Evolutionary conservation across 1,140 invertebrate genomes (phyloP), one percentile per base, ranked within the genome.

Genomic region (Sitophilus oryzae): DNA sequence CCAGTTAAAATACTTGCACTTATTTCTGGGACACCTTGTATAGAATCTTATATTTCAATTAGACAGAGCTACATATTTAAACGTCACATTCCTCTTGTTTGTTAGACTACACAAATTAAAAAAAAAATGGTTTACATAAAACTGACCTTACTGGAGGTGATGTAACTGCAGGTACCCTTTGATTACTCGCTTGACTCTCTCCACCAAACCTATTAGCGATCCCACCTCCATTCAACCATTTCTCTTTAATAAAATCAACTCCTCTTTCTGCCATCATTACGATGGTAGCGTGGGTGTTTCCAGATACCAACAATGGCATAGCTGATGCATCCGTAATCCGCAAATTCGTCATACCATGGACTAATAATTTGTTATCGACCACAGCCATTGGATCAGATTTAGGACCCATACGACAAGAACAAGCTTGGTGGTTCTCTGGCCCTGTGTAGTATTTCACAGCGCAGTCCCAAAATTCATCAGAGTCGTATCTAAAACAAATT

Each of bases 231-330:
- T 36, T 25, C 20, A 56, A 25, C 56, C 57, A 88, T 30, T 79
- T 75, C 52, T 77, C 76, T 64, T 86, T 88, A 57, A 91, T 84
- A 61, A 90, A 79, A 67, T 91, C 87, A 0, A 87, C 81, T 1
- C 82, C 87, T 55, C 85, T 81, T 65, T 93, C 89, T 0, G 82
- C 89, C 30, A 93, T 86, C 88, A 93, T 91, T 23, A 91, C 84
- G 15, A 79, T 76, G 0, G 89, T 85, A 3, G 88, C 87, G 64
- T 89, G 87, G 1, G 88, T 89, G 66, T 91, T 91, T 5, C 88
- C 88, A 1, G 83, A 85, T 1, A 81, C 79, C 1, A 88, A 80
- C 1, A 69, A 66, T 0, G 88, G 88, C 82, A 90, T 88, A n/a
- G 89, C 75, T 16, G 86, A 89, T 0, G 85, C 86, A 66, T 91